phyloP scores from a whole-genome alignment of 2,888 invertebrate genomes.

The Aspidiotus rigidus region DNA sequence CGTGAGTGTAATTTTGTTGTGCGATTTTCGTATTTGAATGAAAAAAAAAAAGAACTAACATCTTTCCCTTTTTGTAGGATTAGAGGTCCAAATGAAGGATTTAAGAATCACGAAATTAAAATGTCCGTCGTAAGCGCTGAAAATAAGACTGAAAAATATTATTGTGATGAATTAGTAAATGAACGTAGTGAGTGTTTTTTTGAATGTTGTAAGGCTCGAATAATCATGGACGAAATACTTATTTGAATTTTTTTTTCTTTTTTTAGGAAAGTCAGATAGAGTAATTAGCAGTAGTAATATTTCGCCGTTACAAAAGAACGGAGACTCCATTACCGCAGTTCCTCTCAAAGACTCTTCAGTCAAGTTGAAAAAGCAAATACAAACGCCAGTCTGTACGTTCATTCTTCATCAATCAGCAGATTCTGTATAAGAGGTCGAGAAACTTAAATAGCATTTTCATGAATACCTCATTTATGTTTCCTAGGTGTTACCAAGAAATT shows the following conservation, averaged over 20 bases:
- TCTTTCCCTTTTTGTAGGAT: conserved; percentile 37
- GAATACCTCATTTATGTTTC: not conserved
- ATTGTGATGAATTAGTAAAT: conserved; percentile 21
- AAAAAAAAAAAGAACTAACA: no score
- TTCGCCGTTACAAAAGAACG: conserved; percentile 44
- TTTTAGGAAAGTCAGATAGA: conserved; percentile 32
- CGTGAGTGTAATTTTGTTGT: conserved; percentile 5
- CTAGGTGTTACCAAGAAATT: conserved; percentile 28
- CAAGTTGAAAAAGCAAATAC: conserved; percentile 46
- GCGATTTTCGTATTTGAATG: no score
- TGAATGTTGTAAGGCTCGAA: not conserved
- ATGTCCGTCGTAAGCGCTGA: conserved; percentile 20
- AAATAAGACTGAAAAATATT: conserved; percentile 29
- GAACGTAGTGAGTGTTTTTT: conserved; percentile 10
- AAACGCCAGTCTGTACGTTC: conserved; percentile 40
- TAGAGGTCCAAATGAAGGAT: conserved; percentile 38
- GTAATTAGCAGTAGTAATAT: conserved; percentile 50
- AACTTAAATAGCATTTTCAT: no score
- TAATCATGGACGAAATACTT: not conserved
- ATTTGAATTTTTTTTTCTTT: not conserved
- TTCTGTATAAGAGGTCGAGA: no score
- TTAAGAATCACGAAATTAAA: conserved; percentile 35
- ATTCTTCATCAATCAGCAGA: no score
- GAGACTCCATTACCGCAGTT: conserved; percentile 45
- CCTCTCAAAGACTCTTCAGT: conserved; percentile 43